Conservation (phyloP, 2,888 invertebrate species). For the Xylota segnis region DNA sequence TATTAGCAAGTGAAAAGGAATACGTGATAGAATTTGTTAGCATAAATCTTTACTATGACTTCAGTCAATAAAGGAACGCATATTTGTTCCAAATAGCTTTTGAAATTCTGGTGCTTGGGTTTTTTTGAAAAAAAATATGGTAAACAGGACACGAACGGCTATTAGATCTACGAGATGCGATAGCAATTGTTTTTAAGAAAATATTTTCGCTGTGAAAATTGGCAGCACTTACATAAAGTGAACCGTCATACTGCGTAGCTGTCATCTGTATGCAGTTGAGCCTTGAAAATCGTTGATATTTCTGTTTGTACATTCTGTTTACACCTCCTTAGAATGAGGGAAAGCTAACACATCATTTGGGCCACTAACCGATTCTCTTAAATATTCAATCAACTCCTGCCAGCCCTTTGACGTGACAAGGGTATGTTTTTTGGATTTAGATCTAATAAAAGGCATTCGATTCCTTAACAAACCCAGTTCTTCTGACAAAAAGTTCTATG, state of each 20-base stretch:
- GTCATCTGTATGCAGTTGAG: neutral
- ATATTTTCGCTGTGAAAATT: neutral
- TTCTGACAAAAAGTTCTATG: no score
- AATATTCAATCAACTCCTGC: no score
- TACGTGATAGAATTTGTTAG: slow-evolving; percentile 3
- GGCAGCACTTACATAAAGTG: neutral
- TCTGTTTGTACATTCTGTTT: no score
- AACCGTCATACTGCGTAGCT: neutral
- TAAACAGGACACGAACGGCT: slow-evolving; percentile 1
- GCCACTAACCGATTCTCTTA: no score
- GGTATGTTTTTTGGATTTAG: no score
- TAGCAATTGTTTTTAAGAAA: neutral
- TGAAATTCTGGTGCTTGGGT: neutral
- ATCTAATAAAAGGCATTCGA: no score
- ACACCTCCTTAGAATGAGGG: no score
- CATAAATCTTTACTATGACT: neutral
- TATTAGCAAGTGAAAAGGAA: neutral
- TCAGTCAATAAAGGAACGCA: neutral
- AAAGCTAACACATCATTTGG: no score
- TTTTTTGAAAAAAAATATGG: neutral
- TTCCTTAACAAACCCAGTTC: no score
- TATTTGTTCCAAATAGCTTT: neutral
- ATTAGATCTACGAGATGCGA: neutral
- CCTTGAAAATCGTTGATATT: no score
- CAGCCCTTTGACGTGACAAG: no score